Evolutionary conservation across 2,888 invertebrate genomes (phyloP).

Genomic region (Cephonodes hylas): DNA sequence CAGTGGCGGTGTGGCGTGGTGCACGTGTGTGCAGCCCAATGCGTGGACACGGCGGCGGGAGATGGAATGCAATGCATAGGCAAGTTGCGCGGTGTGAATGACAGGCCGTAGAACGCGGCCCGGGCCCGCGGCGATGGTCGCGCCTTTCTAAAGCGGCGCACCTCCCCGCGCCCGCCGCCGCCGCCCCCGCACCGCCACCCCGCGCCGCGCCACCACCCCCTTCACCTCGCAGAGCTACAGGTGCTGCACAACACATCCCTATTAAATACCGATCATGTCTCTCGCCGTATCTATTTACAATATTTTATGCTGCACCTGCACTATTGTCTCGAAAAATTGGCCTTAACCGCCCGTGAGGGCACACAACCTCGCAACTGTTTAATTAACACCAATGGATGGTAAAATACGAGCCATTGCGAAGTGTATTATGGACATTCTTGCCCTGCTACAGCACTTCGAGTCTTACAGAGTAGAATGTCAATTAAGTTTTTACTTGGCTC

Average conservation of each 20-base stretch:
- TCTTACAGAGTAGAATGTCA: neutral
- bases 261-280: conserved; percentile 80
- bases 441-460: neutral
- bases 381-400: conserved; percentile 40
- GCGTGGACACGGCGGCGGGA: conserved; percentile 68
- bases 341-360: conserved; percentile 51
- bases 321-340: conserved; percentile 70
- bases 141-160: conserved; percentile 81
- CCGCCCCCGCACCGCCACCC: conserved; percentile 47
- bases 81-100: conserved; percentile 81
- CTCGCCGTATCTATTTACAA: conserved; percentile 75
- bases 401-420: neutral
- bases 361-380: conserved; percentile 49
- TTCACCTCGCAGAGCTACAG: conserved; percentile 68
- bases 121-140: conserved; percentile 80
- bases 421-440: neutral
- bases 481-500: neutral
- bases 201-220: conserved; percentile 35
- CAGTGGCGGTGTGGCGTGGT: conserved; percentile 1
- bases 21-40: conserved; percentile 25
- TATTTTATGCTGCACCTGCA: conserved; percentile 72
- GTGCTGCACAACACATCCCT: conserved; percentile 78
- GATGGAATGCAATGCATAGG: conserved; percentile 80
- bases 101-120: conserved; percentile 81
- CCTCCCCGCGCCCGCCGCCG: conserved; percentile 50